phyloP scores from a whole-genome alignment of 2,797 vertebrate species.

The Paedocypris micromegethes region DNA sequence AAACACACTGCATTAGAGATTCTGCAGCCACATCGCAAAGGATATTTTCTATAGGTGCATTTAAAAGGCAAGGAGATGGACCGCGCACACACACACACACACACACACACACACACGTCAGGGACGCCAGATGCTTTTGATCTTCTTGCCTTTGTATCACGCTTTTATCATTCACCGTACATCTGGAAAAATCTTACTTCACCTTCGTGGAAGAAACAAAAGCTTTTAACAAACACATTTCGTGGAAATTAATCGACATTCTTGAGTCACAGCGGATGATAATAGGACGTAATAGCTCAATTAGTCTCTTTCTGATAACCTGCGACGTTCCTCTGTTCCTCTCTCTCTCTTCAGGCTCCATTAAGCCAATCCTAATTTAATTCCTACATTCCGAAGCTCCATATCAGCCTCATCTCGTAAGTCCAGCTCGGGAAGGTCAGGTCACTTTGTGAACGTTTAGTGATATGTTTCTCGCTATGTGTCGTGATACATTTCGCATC shows the following conservation, averaged over 20 bases:
- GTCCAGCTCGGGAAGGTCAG: constrained; percentile 19
- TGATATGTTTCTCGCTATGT: too few relatives aligned
- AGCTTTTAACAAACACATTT: constrained; percentile 14
- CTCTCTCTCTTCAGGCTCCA: constrained; percentile 2
- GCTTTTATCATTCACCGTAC: constrained; percentile 57
- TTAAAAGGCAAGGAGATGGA: too few relatives aligned
- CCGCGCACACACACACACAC: too few relatives aligned
- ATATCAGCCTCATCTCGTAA: constrained; percentile 23
- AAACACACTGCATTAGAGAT: too few relatives aligned
- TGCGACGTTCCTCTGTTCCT: background rate
- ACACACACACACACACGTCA: constrained; percentile 57
- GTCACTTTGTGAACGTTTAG: constrained; percentile 23
- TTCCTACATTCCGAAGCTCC: constrained; percentile 12
- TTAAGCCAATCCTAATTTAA: constrained; percentile 21
- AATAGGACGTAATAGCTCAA: constrained; percentile 24
- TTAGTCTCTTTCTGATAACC: constrained; percentile 18
- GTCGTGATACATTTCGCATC: too few relatives aligned
- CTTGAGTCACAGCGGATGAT: constrained; percentile 8
- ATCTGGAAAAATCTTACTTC: constrained; percentile 43
- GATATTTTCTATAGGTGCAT: too few relatives aligned
- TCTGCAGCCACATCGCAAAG: too few relatives aligned
- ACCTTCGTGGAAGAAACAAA: constrained; percentile 1
- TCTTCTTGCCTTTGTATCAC: constrained; percentile 54
- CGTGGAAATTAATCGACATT: constrained; percentile 12
- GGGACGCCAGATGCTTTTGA: constrained; percentile 60